Evolutionary conservation across 2,888 invertebrate species (phyloP), one percentile per base, ranked within the genome.

Genomic region (Pollenia griseotomentosa): DNA sequence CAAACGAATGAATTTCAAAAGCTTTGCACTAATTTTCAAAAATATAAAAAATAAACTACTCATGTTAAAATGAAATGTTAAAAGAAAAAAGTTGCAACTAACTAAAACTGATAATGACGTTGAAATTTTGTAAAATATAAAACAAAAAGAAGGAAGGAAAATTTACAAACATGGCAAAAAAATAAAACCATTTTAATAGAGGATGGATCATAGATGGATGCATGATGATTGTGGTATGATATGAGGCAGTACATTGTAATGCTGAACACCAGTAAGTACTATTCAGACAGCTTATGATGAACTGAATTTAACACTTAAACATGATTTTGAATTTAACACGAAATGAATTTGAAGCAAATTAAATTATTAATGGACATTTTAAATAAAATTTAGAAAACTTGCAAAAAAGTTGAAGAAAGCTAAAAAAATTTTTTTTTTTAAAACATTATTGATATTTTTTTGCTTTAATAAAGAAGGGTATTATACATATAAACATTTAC

Each of bases 1-100:
- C 86, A 77, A 84, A 78, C 66, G 87, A 87, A 61, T 84, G 73
- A 73, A 61, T 81, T 70, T 81, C 68, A 71, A 80, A 86, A 84
- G 77, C 80, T 71, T 83, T 83, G 80, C 66, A 87, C 71, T 73
- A 83, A 80, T 73, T 83, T 85, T 19, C 14, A 59, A 14, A 46
- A 65, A 65, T 10, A 77, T 71, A 48, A 66, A 40, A 63, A 70
- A 71, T 48, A 59, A 46, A 16, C 19, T 42, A 46, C 80, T 73
- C 51, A 77, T 61, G 51, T 53, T 59, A 61, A 79, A 74, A 63
- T n/a, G 70, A 12, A n/a, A n/a, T n/a, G n/a, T 11, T 66, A 66
- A 46, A 48, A 42, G 74, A 80, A 70, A 79, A 75, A 42, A 51
- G 11, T 14, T 66, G 68, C 74, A 84, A 73, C 46, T 59, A 80